Base-by-base conservation (phyloP, 2,797 vertebrate species). In the Enteromius unitaeniatus region DNA sequence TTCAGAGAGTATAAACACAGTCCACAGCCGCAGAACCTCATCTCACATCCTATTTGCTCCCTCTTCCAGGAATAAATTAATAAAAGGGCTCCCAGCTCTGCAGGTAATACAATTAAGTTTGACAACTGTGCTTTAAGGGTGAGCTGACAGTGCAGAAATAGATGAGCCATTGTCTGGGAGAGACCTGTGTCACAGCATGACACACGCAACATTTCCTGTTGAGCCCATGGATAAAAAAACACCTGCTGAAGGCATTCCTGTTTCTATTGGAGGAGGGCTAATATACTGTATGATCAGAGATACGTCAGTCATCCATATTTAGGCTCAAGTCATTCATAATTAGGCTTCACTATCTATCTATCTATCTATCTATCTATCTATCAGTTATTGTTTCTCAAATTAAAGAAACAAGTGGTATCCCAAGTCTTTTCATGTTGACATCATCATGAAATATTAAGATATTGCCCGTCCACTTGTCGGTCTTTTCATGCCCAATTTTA, bases 71-170 rank as follows among this genome's bases (percentile, higher is more conserved):
- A 89, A 91, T 92, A 93, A 93, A 95, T 93, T 89, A 93, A 95
- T 94, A 93, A 93, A 93, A 91, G 90, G 86, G 89, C 92, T 89
- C 89, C 88, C 84, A 80, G 87, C 91, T 90, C 90, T 90, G 68
- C 89, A 93, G 92, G 92, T 95, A 95, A 95, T 94, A 90, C 92
- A 90, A 95, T 95, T 95, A 95, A 94, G 92, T 89, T 92, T 85
- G 91, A 93, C 93, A 93, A 91, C 89, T 92, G 89, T 86, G 89
- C 90, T 92, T 93, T 92, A 93, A 92, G 92, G 90, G 87, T 9
- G 51, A 86, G 93, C 95, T 94, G 93, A 95, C 91, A 1, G 88
- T 90, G 93, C 93, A 94, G 88, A 83, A 90, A 86, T 90, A 92
- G 90, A 93, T 28, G 86, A 90, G 88, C 88, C 77, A 85, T 86